Evolutionary conservation across 2,888 invertebrate genomes (phyloP).

Genomic region (Morpho deidamia): DNA sequence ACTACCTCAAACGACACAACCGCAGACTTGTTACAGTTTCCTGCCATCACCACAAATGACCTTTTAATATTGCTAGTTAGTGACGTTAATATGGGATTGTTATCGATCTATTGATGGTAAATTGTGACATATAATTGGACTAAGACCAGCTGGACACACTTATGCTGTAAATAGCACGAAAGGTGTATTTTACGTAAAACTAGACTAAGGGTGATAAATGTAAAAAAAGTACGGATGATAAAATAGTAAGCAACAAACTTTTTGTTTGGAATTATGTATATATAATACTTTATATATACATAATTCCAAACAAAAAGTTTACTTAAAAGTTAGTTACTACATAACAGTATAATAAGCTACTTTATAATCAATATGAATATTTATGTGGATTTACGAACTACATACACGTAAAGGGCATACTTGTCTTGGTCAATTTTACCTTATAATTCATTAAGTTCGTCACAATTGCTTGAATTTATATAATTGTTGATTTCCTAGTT

Average conservation of each 20-base stretch:
- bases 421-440: constrained; percentile 29
- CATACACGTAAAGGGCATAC: constrained; percentile 7
- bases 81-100: constrained; percentile 52
- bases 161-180: not conserved
- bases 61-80: constrained; percentile 59
- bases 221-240: not conserved
- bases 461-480: too few relatives aligned
- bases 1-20: constrained; percentile 46
- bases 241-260: not conserved
- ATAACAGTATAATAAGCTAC: not conserved
- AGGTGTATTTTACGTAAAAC: constrained; percentile 6
- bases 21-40: constrained; percentile 60
- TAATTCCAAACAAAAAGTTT: too few relatives aligned
- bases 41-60: constrained; percentile 65
- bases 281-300: too few relatives aligned
- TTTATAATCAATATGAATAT: not conserved
- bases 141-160: constrained; percentile 1
- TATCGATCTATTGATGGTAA: constrained; percentile 28
- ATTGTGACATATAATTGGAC: constrained; percentile 12
- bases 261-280: too few relatives aligned
- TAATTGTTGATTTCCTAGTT: too few relatives aligned
- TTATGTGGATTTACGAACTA: constrained; percentile 5
- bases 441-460: constrained; percentile 12
- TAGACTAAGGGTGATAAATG: not conserved
- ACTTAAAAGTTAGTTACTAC: too few relatives aligned